These are phyloP conservation scores for Chlorocebus sabaeus DNA, from an alignment of 2,113 vertebrate genomes.

Conservation along the genomic window DNA sequence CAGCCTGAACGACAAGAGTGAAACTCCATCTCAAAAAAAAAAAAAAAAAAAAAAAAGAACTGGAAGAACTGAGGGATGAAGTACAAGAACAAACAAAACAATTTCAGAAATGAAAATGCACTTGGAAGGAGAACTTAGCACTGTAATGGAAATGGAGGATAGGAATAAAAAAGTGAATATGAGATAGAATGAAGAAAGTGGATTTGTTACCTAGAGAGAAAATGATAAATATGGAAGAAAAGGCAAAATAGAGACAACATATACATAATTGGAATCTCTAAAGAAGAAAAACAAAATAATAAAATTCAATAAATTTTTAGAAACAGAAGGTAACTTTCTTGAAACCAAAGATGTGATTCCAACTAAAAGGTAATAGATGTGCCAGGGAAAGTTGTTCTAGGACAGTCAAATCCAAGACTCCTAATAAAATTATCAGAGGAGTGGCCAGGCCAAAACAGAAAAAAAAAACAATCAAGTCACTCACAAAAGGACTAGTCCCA, in stretches of 20 bases:
- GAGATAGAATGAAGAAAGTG: not conserved
- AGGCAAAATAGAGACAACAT: not conserved
- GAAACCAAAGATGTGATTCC: not conserved
- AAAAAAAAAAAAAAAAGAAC: too few relatives aligned
- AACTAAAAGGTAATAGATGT: not conserved
- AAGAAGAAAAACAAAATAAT: conserved; percentile 2
- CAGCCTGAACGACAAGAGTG: too few relatives aligned
- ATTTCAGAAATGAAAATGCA: not conserved
- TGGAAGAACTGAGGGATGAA: not conserved
- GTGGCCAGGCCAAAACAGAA: not conserved
- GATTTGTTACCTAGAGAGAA: not conserved
- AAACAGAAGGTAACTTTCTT: conserved; percentile 5
- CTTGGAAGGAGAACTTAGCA: not conserved
- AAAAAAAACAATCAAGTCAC: not conserved
- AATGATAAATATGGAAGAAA: not conserved
- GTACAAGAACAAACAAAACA: not conserved
- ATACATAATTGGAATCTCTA: not conserved
- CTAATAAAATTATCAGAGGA: conserved; percentile 34
- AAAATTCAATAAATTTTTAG: not conserved
- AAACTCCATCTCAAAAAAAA: too few relatives aligned
- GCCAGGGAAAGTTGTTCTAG: not conserved
- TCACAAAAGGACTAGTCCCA: not conserved
- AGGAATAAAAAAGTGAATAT: not conserved
- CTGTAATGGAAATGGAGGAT: not conserved
- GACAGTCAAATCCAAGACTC: not conserved